Conservation (phyloP, 2,113 vertebrate genomes). For the Gadus chalcogrammus region DNA sequence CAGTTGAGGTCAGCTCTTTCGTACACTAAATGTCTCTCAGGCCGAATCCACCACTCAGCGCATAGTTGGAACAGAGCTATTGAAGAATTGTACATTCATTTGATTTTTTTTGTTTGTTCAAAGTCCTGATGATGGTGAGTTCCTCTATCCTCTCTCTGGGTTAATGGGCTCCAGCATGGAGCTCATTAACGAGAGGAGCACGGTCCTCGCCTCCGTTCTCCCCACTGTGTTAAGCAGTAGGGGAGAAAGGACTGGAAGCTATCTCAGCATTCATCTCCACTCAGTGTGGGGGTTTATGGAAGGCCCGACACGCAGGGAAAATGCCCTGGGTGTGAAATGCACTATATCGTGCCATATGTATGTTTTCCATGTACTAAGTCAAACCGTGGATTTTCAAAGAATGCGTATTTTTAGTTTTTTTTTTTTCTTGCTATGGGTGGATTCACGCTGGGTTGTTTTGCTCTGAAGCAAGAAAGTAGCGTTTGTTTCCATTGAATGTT, state of each 20-base stretch:
- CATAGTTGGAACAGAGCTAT: neutral
- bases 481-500: conserved; percentile 16
- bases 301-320: conserved; percentile 19
- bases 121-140: conserved; percentile 30
- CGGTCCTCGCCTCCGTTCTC: conserved; percentile 45
- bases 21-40: neutral
- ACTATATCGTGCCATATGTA: conserved; percentile 6
- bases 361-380: conserved; percentile 29
- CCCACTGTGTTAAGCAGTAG: conserved; percentile 63
- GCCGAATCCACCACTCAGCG: neutral
- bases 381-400: conserved; percentile 41
- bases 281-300: conserved; percentile 56
- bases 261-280: conserved; percentile 41
- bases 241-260: conserved; percentile 42
- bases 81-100: conserved; percentile 16
- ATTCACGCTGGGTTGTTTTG: too few species aligned
- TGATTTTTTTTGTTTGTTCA: conserved; percentile 23
- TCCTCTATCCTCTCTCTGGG: conserved; percentile 35
- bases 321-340: conserved; percentile 41
- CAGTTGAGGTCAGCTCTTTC: too few species aligned
- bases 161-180: conserved; percentile 49
- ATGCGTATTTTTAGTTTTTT: conserved; percentile 10
- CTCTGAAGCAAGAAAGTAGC: neutral
- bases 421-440: neutral
- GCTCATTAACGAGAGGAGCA: conserved; percentile 54